These are phyloP conservation scores for Porites evermanni DNA, from an alignment of 92 coral and sea anemone species.

Conservation along the genomic window DNA sequence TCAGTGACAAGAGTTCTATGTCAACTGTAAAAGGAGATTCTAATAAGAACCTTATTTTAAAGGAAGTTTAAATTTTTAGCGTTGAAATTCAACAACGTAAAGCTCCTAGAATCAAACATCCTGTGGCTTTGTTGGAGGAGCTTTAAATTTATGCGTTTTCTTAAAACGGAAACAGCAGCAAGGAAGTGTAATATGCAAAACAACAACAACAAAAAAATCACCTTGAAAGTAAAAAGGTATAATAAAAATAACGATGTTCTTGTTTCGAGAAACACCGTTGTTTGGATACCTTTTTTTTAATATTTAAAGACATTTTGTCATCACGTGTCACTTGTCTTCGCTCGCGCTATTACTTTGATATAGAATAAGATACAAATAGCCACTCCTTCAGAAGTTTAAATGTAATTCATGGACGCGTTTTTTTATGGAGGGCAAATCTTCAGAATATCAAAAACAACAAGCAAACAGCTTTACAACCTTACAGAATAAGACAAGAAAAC, in stretches of 20 bases:
- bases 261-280: neutral
- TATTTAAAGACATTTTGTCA: neutral
- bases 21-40: neutral
- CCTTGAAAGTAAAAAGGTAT: no score
- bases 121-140: conserved; percentile 5
- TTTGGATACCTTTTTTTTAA: neutral
- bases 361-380: neutral
- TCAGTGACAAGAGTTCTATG: neutral
- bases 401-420: neutral
- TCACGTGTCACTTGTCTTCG: neutral
- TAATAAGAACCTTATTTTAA: neutral
- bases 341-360: neutral
- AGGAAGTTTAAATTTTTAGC: neutral
- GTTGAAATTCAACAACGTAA: conserved; percentile 26
- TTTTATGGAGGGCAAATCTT: neutral
- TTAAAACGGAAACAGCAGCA: neutral
- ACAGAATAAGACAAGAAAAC: no score
- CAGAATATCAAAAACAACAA: neutral
- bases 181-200: neutral
- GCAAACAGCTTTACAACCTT: no score
- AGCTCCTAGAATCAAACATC: conserved; percentile 8
- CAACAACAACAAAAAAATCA: no score
- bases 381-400: neutral
- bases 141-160: neutral
- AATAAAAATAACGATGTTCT: neutral